A percentile compares a stretch with the other conserved stretches of the same genome.
phyloP scores from a whole-genome alignment of 2,797 vertebrate species.

The Smutsia temminckii region DNA sequence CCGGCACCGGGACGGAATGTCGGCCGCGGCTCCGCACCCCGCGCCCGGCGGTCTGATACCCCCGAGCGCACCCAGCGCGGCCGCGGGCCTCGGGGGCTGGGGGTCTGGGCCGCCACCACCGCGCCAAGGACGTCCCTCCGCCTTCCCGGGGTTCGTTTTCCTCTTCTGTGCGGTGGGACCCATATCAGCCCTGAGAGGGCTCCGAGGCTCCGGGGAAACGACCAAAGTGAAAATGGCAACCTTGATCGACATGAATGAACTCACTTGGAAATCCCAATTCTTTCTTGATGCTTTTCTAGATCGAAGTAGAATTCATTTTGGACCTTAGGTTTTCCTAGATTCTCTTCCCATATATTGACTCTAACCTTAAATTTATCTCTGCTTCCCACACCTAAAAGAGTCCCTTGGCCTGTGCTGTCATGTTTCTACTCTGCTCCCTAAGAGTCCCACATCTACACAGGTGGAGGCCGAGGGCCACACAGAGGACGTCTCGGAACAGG shows the following conservation, averaged over 20 bases:
- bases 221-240: not conserved
- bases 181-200: too few species aligned
- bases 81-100: not conserved
- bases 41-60: accelerated
- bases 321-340: not conserved
- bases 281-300: not conserved
- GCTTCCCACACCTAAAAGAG: not conserved
- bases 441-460: not conserved
- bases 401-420: not conserved
- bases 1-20: not conserved
- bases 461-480: not conserved
- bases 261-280: not conserved
- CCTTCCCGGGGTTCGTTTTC: not conserved
- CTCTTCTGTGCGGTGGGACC: too few species aligned
- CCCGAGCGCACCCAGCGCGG: not conserved
- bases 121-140: not conserved
- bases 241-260: not conserved
- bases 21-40: not conserved
- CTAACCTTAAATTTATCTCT: not conserved
- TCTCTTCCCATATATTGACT: not conserved
- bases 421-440: not conserved
- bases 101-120: not conserved
- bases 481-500: not conserved
- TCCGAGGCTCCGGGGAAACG: not conserved
- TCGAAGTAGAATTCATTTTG: not conserved